Evolutionary conservation across 2,888 invertebrate species (phyloP).

Genomic region (Cryptops parisi): DNA sequence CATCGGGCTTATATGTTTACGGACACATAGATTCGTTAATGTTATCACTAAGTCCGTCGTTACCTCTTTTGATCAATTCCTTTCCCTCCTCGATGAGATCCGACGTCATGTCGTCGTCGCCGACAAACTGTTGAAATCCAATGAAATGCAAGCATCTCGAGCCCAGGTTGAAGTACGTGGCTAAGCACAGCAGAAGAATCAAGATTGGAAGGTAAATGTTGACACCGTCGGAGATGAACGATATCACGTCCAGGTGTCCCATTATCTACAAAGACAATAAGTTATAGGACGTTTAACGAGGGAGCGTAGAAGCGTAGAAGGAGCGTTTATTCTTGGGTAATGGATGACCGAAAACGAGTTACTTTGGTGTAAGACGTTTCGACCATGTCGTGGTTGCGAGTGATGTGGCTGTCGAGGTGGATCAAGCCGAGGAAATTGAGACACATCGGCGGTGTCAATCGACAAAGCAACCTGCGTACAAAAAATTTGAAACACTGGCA

Average conservation of each 20-base stretch:
- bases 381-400: conserved; percentile 50
- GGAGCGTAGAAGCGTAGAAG: too few species aligned
- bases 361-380: conserved; percentile 86
- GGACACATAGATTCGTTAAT: too few species aligned
- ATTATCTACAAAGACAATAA: conserved; percentile 48
- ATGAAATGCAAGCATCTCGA: conserved; percentile 74
- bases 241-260: conserved; percentile 99
- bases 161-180: conserved; percentile 88
- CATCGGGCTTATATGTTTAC: too few species aligned
- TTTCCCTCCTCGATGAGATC: conserved; percentile 89
- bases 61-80: conserved; percentile 78
- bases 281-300: not conserved
- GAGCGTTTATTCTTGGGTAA: too few species aligned
- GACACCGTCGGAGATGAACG: conserved; percentile 92
- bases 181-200: conserved; percentile 78
- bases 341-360: too few species aligned
- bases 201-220: conserved; percentile 99
- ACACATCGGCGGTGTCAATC: conserved; percentile 95
- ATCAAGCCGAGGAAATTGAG: conserved; percentile 94
- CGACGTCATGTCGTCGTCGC: conserved; percentile 80
- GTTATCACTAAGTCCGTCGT: conserved; percentile 19
- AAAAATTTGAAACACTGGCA: not conserved
- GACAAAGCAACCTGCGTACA: conserved; percentile 53
- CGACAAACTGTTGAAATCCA: conserved; percentile 95
- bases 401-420: conserved; percentile 94